phyloP scores from a whole-genome alignment of 2,797 vertebrate genomes.

The Acanthurus lineatus region DNA sequence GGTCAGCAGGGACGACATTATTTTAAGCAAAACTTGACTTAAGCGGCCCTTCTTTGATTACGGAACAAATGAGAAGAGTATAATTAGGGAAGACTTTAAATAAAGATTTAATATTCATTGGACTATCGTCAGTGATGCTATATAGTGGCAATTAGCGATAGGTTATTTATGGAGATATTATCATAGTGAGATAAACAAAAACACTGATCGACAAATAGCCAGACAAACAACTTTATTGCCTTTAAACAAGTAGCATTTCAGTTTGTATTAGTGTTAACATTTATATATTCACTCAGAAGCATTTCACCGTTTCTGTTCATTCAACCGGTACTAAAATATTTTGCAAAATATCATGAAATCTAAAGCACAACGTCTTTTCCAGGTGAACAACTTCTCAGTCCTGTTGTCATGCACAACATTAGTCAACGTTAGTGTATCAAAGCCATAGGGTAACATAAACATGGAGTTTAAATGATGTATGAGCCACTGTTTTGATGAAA shows the following conservation, averaged over 20 bases:
- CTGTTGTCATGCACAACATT: constrained; percentile 69
- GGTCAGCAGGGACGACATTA: no score
- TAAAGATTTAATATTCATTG: no score
- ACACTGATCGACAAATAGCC: constrained; percentile 16
- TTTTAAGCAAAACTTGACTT: no score
- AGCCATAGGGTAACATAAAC: constrained; percentile 50
- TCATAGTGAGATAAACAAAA: background rate
- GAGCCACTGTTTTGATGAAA: constrained; percentile 34
- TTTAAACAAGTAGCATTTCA: constrained; percentile 67
- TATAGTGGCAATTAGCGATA: no score
- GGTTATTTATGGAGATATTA: no score
- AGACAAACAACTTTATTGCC: constrained; percentile 76
- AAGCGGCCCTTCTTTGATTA: no score
- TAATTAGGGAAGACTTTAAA: no score
- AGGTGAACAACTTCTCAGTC: constrained; percentile 40
- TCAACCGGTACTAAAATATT: constrained; percentile 57
- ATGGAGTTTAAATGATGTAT: constrained; percentile 12
- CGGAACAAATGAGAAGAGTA: no score
- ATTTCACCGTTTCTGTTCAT: constrained; percentile 30
- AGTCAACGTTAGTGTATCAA: constrained; percentile 70
- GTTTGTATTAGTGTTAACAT: constrained; percentile 64
- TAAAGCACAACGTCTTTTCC: constrained; percentile 44
- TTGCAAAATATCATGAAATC: constrained; percentile 45
- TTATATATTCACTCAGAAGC: constrained; percentile 43
- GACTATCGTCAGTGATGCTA: no score